phyloP scores from a whole-genome alignment of 2,888 invertebrate species.

The Limnephilus lunatus region DNA sequence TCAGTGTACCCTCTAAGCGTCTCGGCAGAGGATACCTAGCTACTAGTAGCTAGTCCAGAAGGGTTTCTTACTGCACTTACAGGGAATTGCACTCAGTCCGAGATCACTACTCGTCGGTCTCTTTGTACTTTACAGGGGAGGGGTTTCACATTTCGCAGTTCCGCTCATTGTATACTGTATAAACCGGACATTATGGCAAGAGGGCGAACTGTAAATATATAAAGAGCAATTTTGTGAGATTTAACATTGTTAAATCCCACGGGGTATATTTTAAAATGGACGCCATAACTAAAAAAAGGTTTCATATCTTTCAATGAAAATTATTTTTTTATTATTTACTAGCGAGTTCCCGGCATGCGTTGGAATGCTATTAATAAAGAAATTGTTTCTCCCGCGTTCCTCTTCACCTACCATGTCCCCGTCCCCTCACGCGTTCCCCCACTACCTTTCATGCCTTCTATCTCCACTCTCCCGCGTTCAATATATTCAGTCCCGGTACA shows the following conservation, averaged over 20 bases:
- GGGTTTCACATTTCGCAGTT: neutral
- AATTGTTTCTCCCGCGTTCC: too few species aligned
- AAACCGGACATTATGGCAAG: neutral
- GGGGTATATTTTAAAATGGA: neutral
- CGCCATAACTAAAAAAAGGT: too few species aligned
- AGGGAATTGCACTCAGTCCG: slow-evolving; percentile 28
- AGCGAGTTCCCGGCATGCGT: too few species aligned
- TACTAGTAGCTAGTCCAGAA: neutral
- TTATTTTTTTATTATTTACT: too few species aligned
- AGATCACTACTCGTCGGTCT: slow-evolving; percentile 16
- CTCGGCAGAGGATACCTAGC: neutral
- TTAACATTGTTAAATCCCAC: neutral
- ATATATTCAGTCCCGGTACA: too few species aligned
- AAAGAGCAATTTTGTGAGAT: neutral
- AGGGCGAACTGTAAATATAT: neutral
- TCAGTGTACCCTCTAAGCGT: too few species aligned
- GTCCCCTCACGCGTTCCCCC: too few species aligned
- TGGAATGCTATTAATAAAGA: too few species aligned
- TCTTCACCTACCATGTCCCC: too few species aligned
- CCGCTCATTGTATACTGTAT: neutral
- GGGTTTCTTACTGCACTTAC: slow-evolving; percentile 13
- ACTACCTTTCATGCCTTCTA: too few species aligned
- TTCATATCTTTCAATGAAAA: too few species aligned
- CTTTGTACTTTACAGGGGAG: neutral
- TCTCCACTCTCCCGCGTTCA: too few species aligned